phyloP scores from a whole-genome alignment of 2,797 vertebrate species.

The Galaxias olidus region DNA sequence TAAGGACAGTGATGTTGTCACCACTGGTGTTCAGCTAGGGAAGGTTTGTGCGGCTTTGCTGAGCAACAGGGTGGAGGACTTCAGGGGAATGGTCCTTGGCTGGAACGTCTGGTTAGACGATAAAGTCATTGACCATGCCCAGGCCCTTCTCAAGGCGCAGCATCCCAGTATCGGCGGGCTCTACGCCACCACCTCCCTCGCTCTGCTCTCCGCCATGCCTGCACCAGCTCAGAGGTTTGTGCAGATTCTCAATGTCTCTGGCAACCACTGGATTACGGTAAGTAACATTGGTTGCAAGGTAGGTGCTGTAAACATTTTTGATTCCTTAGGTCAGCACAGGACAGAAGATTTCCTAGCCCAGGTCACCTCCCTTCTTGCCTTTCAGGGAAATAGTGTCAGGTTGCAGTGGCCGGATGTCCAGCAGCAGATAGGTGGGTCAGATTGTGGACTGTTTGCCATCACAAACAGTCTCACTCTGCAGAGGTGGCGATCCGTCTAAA shows the following conservation, averaged over 20 bases:
- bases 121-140: not conserved
- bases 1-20: too few relatives aligned
- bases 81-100: too few relatives aligned
- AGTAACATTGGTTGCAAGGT: not conserved
- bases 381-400: not conserved
- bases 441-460: constrained; percentile 3
- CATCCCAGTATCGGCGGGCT: not conserved
- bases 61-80: too few relatives aligned
- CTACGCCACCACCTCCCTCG: too few relatives aligned
- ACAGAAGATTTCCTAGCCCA: not conserved
- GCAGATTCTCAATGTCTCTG: too few relatives aligned
- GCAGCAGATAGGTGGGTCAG: not conserved
- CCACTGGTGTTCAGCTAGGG: too few relatives aligned
- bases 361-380: not conserved
- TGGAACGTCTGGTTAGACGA: too few relatives aligned
- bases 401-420: constrained; percentile 1
- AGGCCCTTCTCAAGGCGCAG: not conserved
- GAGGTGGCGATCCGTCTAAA: not conserved
- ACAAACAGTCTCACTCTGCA: constrained; percentile 6
- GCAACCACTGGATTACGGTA: constrained; percentile 2
- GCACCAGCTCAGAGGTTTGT: too few relatives aligned
- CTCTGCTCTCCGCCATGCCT: too few relatives aligned
- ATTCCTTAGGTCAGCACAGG: too few relatives aligned
- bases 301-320: not conserved
- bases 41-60: too few relatives aligned